Evolutionary conservation across 2,888 invertebrate genomes (phyloP).

Genomic region (Camponotus fellah): DNA sequence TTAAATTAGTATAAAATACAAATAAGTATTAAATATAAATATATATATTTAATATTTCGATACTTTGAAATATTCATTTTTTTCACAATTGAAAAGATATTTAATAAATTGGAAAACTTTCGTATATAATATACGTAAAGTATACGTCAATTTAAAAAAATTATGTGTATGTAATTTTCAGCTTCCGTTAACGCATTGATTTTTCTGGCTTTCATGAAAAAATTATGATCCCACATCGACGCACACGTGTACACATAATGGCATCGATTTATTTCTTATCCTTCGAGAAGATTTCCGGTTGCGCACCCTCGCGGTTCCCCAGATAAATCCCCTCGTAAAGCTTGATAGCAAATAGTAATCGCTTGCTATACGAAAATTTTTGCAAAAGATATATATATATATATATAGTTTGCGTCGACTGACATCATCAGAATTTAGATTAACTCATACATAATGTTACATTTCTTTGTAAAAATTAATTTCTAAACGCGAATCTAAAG

Average conservation of each 20-base stretch:
- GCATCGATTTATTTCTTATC: background rate
- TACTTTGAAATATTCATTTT: background rate
- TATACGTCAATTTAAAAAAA: background rate
- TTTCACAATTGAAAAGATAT: background rate
- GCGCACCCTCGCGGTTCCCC: background rate
- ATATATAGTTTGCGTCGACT: background rate
- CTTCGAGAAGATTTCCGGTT: background rate
- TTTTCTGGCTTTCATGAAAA: background rate
- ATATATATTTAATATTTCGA: background rate
- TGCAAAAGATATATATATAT: background rate
- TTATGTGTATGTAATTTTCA: background rate
- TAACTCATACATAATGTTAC: background rate
- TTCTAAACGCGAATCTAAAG: background rate
- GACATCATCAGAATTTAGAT: background rate
- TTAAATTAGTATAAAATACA: background rate
- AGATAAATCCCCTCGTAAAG: background rate
- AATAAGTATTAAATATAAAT: background rate
- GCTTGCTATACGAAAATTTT: background rate
- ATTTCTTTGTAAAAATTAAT: slow-evolving; percentile 7
- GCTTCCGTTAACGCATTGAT: background rate
- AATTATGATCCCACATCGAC: background rate
- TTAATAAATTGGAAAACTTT: background rate
- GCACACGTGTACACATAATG: background rate
- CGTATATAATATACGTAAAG: background rate
- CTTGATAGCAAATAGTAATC: background rate